Base-by-base conservation (phyloP, 2,888 invertebrate species). In the Aphodius sticticus region DNA sequence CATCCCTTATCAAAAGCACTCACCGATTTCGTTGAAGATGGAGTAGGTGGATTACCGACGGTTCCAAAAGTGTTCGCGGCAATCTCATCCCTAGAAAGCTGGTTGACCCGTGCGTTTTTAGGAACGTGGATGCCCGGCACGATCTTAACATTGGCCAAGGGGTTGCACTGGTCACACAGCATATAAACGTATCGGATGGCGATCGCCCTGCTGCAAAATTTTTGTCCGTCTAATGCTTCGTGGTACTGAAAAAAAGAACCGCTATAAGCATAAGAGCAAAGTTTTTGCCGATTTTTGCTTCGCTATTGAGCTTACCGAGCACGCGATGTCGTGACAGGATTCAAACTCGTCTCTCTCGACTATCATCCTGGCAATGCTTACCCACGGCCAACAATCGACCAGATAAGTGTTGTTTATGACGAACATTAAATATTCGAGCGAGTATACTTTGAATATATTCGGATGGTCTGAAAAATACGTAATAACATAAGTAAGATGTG, bases 111-210 rank as follows among this genome's bases (percentile, higher is more conserved):
- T 2, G 86, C 83, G 71, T 83, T 83, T 2, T 76, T 53, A 0
- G 91, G 90, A 70, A 88, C 82, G 84, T 91, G 91, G 7, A 86
- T 86, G 0, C 90, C 90, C 0, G 88, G 87, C 77, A 88, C 84
- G 1, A 89, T 80, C 0, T 84, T 76, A 2, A 91, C 87, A 9
- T 87, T 88, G 26, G 91, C 81, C 82, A 89, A 88, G 0, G 83
- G 82, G 80, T 89, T 89, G 85, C 90, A 88, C 76, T 88, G 88
- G 80, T 91, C 90, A 37, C 89, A 88, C 26, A 91, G 88, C 6
- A 86, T 85, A 75, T 85, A 91, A 0, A 86, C 87, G 88, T 89
- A 90, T 6, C 91, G 88, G 1, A 86, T 86, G 0, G 90, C 89
- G 81, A 84, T 85, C 0, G 91, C 90, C n/a, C 87, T 84, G 0